Conservation (phyloP, 2,888 invertebrate species). For the Limnephilus marmoratus region DNA sequence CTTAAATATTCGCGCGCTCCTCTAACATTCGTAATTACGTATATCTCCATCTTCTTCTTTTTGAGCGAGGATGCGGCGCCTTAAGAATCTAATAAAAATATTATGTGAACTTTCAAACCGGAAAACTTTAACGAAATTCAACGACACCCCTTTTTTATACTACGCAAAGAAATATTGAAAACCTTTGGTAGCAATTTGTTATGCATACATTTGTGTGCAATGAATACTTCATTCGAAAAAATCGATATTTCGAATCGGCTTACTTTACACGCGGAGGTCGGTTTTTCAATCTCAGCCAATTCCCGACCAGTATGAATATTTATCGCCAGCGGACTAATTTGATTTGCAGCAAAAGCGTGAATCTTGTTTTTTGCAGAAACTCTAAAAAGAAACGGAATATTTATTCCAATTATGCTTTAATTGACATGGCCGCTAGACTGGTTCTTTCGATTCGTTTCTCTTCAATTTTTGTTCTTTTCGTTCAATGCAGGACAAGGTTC, state of each 20-base stretch:
- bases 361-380: constrained; percentile 22
- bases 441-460: too few relatives aligned
- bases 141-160: neutral
- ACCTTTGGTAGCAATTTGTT: neutral
- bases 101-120: neutral
- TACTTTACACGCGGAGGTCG: neutral
- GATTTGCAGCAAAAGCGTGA: constrained; percentile 58
- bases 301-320: constrained; percentile 60
- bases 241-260: neutral
- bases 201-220: neutral
- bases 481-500: neutral
- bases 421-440: neutral
- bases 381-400: neutral
- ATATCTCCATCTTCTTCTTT: too few relatives aligned
- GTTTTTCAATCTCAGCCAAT: constrained; percentile 40
- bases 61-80: too few relatives aligned
- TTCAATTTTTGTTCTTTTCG: neutral
- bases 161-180: neutral
- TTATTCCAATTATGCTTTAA: neutral
- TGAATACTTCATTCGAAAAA: neutral
- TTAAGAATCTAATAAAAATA: neutral
- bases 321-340: constrained; percentile 62
- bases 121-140: neutral
- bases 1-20: too few relatives aligned
- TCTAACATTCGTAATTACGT: too few relatives aligned